Evolutionary conservation across 2,888 invertebrate species (phyloP).

Genomic region (Platypus cylindrus): DNA sequence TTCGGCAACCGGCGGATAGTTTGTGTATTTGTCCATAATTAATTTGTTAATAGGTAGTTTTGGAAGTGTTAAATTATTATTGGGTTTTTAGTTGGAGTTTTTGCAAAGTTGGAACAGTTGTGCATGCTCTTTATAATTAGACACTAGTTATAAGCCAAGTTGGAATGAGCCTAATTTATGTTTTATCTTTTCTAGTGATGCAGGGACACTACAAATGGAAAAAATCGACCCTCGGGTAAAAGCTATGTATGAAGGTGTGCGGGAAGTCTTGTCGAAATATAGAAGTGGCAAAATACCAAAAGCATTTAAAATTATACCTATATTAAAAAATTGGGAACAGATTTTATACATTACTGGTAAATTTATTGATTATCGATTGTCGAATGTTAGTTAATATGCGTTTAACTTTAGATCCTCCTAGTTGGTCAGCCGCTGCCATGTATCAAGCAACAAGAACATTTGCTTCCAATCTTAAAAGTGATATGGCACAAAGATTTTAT

Average conservation of each 20-base stretch:
- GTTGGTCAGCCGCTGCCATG: conserved; percentile 97
- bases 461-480: conserved; percentile 90
- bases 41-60: too few relatives aligned
- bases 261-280: conserved; percentile 77
- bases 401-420: conserved; percentile 59
- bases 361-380: neutral
- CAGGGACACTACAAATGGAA: conserved; percentile 58
- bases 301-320: conserved; percentile 93
- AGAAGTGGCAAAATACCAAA: conserved; percentile 95
- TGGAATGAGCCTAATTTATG: too few relatives aligned
- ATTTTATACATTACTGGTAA: conserved; percentile 22
- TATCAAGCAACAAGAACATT: conserved; percentile 92
- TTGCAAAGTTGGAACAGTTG: too few relatives aligned
- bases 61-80: too few relatives aligned
- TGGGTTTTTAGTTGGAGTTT: too few relatives aligned
- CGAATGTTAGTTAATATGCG: neutral
- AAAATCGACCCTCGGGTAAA: conserved; percentile 74
- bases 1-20: too few relatives aligned
- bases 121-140: too few relatives aligned
- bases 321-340: conserved; percentile 74
- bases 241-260: conserved; percentile 82
- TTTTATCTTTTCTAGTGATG: conserved; percentile 76
- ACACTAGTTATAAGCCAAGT: too few relatives aligned
- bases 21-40: too few relatives aligned
- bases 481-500: conserved; percentile 92